phyloP scores from a whole-genome alignment of 2,888 invertebrate genomes.

The Trachelus troglodyta region DNA sequence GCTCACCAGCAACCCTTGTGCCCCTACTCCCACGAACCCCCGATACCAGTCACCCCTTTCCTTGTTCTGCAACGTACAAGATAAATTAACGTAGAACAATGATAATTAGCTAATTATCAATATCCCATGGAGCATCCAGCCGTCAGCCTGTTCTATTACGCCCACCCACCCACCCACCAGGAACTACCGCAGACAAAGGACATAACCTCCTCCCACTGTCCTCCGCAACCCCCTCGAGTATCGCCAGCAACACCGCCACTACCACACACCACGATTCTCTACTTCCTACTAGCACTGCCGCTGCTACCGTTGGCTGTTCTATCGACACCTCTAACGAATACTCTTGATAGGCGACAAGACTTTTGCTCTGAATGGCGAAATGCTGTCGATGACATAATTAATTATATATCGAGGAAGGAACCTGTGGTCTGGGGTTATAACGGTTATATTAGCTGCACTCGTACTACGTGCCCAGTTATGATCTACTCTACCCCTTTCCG shows the following conservation, averaged over 20 bases:
- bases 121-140: conserved; percentile 13
- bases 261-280: no score
- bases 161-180: no score
- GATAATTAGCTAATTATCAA: conserved; percentile 29
- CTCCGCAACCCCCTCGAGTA: no score
- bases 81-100: conserved; percentile 12
- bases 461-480: conserved; percentile 6
- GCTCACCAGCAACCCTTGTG: no score
- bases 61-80: not conserved
- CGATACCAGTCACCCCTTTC: not conserved
- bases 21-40: not conserved
- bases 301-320: no score
- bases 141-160: no score
- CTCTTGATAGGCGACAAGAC: conserved; percentile 23
- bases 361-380: conserved; percentile 14
- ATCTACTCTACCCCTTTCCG: not conserved
- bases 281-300: no score
- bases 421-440: conserved; percentile 19
- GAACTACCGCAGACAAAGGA: no score
- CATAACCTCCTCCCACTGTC: no score
- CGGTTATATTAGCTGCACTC: conserved; percentile 32
- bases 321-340: not conserved
- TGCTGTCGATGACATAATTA: conserved; percentile 35
- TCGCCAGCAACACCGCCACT: no score
- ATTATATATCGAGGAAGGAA: conserved; percentile 35